Percentiles rank a stretch among this genome's conserved stretches.
Conservation (phyloP, 2,797 vertebrate genomes). For the Staurois parvus region DNA sequence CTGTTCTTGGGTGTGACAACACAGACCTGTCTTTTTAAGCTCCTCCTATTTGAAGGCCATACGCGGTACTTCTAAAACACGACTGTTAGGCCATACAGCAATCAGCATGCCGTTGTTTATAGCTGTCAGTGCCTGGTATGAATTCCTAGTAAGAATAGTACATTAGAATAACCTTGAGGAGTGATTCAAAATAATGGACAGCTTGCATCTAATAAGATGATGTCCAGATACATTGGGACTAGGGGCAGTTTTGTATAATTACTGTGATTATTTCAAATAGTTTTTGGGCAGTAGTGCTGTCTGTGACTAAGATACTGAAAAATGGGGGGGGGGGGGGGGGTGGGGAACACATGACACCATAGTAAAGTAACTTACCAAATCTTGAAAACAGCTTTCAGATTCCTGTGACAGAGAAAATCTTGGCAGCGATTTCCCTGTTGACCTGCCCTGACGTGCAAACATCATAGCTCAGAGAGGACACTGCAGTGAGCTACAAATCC, state of each 20-base stretch:
- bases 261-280: constrained; percentile 31
- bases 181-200: not conserved
- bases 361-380: not conserved
- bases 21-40: too few species aligned
- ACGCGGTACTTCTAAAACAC: too few species aligned
- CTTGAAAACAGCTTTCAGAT: constrained; percentile 26
- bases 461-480: constrained; percentile 17
- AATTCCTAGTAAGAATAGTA: not conserved
- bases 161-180: not conserved
- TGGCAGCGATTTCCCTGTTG: constrained; percentile 23
- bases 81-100: not conserved
- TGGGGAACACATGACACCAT: constrained; percentile 9
- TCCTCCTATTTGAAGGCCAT: too few species aligned
- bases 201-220: constrained; percentile 15
- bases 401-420: constrained; percentile 22
- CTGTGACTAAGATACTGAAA: constrained; percentile 15
- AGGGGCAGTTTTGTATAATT: constrained; percentile 31
- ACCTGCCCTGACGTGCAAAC: constrained; percentile 26
- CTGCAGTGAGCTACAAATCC: not conserved
- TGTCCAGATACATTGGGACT: constrained; percentile 31
- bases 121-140: not conserved
- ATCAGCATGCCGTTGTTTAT: not conserved
- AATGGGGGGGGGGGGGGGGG: not conserved
- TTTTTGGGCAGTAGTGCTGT: constrained; percentile 29
- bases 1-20: too few species aligned